Percentiles rank a stretch among this genome's conserved stretches.
phyloP scores from a whole-genome alignment of 2,113 vertebrate species.

The Echinops telfairi region DNA sequence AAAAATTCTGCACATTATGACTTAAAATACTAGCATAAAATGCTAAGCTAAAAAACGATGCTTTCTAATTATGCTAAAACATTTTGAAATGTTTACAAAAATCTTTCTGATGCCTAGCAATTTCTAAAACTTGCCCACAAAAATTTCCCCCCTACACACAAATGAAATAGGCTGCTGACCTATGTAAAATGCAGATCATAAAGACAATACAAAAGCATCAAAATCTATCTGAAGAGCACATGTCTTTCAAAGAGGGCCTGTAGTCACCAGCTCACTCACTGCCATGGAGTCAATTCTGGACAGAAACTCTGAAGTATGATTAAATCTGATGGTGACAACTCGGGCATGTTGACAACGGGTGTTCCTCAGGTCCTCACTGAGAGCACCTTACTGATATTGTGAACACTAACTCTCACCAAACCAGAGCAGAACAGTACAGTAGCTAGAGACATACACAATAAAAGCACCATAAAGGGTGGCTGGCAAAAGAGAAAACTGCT shows the following conservation, averaged over 20 bases:
- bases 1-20: neutral
- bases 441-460: neutral
- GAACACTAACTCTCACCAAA: conserved; percentile 14
- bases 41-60: neutral
- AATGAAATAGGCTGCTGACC: neutral
- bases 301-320: neutral
- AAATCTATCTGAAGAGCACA: neutral
- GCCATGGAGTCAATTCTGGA: too few species aligned
- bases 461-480: neutral
- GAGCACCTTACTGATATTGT: neutral
- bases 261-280: neutral
- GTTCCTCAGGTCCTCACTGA: neutral
- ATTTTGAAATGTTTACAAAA: conserved; percentile 44
- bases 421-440: conserved; percentile 17
- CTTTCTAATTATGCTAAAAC: neutral
- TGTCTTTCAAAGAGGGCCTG: neutral
- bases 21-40: conserved; percentile 48
- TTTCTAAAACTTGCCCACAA: conserved; percentile 49
- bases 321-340: neutral
- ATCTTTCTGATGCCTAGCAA: conserved; percentile 3
- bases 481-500: neutral
- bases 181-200: neutral
- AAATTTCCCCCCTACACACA: neutral
- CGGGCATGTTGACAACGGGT: neutral
- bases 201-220: neutral